Evolutionary conservation across 2,113 vertebrate species (phyloP).

Genomic region (Ochotona princeps): DNA sequence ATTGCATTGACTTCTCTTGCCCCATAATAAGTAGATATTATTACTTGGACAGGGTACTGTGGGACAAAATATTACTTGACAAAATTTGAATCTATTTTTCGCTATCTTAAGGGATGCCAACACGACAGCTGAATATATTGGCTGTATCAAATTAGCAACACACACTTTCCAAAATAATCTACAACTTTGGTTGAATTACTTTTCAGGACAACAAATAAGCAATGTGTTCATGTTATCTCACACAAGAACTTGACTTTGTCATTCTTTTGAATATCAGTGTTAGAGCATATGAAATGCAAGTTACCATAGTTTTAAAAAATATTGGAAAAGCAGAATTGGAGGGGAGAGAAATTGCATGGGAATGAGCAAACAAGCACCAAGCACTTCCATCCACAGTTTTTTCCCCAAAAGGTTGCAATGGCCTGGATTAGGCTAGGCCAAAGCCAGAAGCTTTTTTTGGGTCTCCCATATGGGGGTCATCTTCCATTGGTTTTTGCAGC

Average conservation of each 20-base stretch:
- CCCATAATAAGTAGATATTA: background rate
- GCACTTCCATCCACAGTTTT: no score
- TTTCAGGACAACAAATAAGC: background rate
- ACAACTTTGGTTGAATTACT: background rate
- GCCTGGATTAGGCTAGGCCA: no score
- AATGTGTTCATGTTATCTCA: background rate
- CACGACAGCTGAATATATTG: no score
- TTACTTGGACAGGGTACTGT: background rate
- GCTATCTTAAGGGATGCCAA: no score
- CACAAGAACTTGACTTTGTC: background rate
- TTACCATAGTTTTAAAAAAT: conserved; percentile 4
- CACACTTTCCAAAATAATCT: background rate
- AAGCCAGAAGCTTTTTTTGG: no score
- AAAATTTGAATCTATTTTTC: no score
- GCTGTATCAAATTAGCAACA: background rate
- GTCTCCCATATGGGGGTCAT: no score
- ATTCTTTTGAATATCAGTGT: background rate
- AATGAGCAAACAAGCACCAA: no score
- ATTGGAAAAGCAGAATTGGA: no score
- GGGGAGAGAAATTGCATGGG: no score
- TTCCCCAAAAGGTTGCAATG: no score
- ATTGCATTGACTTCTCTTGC: background rate
- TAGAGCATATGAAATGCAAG: background rate
- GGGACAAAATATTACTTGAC: background rate
- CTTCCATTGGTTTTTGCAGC: no score